Conservation (phyloP, 64 coral and sea anemone species). For the Catalaphyllia jardinei region DNA sequence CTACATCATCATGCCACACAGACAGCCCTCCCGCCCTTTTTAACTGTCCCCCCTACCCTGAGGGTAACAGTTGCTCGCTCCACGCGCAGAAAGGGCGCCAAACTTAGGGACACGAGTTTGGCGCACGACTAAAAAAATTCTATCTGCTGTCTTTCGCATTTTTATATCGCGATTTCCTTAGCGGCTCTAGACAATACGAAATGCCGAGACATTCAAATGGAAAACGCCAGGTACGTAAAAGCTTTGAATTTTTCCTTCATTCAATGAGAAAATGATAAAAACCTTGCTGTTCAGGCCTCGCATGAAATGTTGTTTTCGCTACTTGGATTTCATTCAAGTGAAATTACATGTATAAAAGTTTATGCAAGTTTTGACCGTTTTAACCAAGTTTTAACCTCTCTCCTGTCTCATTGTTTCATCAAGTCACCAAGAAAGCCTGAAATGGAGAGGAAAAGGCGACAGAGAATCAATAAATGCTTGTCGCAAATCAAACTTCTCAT, state of each 20-base stretch:
- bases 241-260: background rate
- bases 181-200: too few relatives aligned
- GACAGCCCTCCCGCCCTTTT: too few relatives aligned
- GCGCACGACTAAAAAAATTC: constrained; percentile 1
- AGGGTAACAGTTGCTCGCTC: background rate
- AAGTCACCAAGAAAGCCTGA: constrained; percentile 23
- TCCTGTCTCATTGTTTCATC: background rate
- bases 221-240: background rate
- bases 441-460: constrained; percentile 33
- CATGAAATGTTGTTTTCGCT: background rate
- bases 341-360: too few relatives aligned
- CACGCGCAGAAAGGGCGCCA: constrained; percentile 30
- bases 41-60: background rate
- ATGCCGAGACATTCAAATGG: constrained; percentile 10
- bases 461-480: constrained; percentile 37
- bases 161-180: too few relatives aligned
- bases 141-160: background rate
- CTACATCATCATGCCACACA: too few relatives aligned
- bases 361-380: too few relatives aligned
- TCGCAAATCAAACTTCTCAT: constrained; percentile 25
- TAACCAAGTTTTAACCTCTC: too few relatives aligned
- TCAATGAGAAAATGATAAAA: too few relatives aligned
- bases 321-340: too few relatives aligned
- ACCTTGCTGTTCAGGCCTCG: too few relatives aligned
- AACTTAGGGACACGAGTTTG: constrained; percentile 15